A percentile compares a stretch with the other conserved stretches of the same genome.
These are phyloP conservation scores for Acridotheres tristis DNA, from an alignment of 2,797 vertebrate species.

Conservation along the genomic window DNA sequence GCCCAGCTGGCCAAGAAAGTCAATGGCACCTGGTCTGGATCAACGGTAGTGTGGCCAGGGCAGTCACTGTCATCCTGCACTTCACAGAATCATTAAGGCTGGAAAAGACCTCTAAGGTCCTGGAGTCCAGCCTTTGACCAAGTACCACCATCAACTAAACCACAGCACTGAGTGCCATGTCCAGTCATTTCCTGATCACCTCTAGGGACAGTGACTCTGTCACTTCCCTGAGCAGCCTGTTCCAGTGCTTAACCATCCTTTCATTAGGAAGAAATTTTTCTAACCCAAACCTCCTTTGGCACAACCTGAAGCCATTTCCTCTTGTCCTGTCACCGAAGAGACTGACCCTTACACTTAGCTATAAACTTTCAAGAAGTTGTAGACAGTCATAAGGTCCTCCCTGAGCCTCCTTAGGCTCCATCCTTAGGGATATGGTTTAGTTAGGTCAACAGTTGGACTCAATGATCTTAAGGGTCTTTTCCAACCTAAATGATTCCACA, in stretches of 20 bases:
- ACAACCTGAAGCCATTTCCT: not conserved
- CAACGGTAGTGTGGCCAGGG: not conserved
- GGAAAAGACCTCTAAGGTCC: not conserved
- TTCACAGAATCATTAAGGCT: not conserved
- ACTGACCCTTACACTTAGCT: not conserved
- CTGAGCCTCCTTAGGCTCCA: not conserved
- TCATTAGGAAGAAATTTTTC: not conserved
- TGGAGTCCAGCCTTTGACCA: fast-evolving
- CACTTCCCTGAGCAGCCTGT: not conserved
- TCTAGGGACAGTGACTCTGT: not conserved
- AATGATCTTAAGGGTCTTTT: not conserved
- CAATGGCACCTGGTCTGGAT: not conserved
- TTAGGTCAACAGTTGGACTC: not conserved
- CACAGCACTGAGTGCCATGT: not conserved
- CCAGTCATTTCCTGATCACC: not conserved
- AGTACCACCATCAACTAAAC: not conserved
- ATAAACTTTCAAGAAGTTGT: not conserved
- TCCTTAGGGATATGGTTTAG: not conserved
- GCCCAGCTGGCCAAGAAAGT: not conserved
- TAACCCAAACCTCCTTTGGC: not conserved
- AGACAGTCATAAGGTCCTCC: too few relatives aligned
- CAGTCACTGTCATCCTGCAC: not conserved
- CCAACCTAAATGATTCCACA: not conserved
- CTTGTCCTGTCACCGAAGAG: not conserved
- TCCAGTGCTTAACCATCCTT: not conserved